Percentiles rank a stretch among this genome's conserved stretches.
These are phyloP conservation scores for Psilopsiagon aurifrons DNA, from an alignment of 2,113 vertebrate species.

Conservation along the genomic window DNA sequence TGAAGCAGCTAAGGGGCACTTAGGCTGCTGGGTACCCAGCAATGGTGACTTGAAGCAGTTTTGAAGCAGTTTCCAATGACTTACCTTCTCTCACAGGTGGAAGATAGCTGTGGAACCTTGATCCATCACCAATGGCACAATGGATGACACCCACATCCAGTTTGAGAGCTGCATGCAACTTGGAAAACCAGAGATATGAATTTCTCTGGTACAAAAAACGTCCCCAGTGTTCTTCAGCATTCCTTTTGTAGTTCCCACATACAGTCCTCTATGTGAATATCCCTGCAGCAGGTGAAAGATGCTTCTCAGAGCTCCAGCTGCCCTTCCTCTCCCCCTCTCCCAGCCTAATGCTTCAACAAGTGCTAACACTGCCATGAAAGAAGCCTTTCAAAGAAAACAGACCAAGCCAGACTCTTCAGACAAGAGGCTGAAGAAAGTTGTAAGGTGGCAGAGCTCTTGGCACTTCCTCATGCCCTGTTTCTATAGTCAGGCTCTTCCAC, in stretches of 20 bases:
- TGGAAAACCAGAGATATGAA: not conserved
- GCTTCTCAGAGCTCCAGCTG: not conserved
- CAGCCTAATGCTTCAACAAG: not conserved
- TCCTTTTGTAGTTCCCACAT: not conserved
- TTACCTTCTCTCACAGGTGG: not conserved
- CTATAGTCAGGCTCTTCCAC: not conserved
- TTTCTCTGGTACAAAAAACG: not conserved
- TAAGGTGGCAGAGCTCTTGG: not conserved
- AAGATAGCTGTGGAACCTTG: not conserved
- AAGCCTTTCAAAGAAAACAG: slow-evolving; percentile 7
- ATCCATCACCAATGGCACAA: not conserved
- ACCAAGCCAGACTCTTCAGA: not conserved
- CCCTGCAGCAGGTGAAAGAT: not conserved
- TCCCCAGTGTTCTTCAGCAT: not conserved
- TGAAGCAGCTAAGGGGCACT: not conserved
- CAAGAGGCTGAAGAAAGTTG: not conserved
- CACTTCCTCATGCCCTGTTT: not conserved
- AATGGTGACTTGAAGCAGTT: not conserved
- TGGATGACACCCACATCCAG: not conserved
- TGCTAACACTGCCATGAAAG: slow-evolving; percentile 12
- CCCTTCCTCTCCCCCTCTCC: not conserved
- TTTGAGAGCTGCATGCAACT: not conserved
- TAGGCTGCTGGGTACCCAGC: not conserved
- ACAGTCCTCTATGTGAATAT: not conserved
- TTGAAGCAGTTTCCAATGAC: not conserved